phyloP scores from a whole-genome alignment of 1,140 invertebrate genomes.

The Drosophila ananassae region DNA sequence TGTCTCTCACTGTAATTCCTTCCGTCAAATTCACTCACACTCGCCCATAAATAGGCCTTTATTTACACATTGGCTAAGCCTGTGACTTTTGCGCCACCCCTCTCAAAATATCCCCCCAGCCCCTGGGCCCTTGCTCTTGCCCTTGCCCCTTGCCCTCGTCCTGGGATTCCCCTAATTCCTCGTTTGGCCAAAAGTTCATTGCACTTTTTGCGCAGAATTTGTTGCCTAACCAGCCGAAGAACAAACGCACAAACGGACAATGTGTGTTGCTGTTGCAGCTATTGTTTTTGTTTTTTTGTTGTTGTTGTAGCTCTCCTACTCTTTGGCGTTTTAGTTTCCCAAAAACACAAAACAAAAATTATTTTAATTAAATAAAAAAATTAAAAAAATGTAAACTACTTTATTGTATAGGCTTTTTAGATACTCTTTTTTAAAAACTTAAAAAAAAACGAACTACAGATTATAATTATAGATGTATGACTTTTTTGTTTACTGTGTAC shows the following conservation, averaged over 20 bases:
- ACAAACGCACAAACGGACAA: constrained; percentile 75
- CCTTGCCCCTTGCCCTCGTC: not conserved
- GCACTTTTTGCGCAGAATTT: constrained; percentile 81
- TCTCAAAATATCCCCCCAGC: not conserved
- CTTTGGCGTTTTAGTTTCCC: constrained; percentile 57
- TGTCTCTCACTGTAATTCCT: constrained; percentile 41
- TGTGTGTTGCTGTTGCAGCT: constrained; percentile 29
- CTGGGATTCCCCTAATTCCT: constrained; percentile 49
- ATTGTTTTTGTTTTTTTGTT: constrained; percentile 34
- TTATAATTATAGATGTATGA: not conserved
- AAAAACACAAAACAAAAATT: not conserved
- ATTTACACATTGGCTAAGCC: constrained; percentile 50
- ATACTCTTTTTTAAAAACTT: not conserved
- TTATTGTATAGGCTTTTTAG: not conserved
- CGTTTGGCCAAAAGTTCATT: constrained; percentile 67
- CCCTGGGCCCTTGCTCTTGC: constrained; percentile 8
- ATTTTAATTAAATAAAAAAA: not conserved
- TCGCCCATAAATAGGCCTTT: constrained; percentile 32
- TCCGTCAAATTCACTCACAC: not conserved
- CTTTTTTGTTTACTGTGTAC: constrained; percentile 9
- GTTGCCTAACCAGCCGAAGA: constrained; percentile 80
- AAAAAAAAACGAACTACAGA: too few relatives aligned
- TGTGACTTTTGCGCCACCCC: constrained; percentile 43
- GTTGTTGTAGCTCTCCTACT: constrained; percentile 60
- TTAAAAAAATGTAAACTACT: not conserved